These are phyloP conservation scores for Brachypodius melanocephalos DNA, from an alignment of 2,113 vertebrate genomes.

Conservation along the genomic window DNA sequence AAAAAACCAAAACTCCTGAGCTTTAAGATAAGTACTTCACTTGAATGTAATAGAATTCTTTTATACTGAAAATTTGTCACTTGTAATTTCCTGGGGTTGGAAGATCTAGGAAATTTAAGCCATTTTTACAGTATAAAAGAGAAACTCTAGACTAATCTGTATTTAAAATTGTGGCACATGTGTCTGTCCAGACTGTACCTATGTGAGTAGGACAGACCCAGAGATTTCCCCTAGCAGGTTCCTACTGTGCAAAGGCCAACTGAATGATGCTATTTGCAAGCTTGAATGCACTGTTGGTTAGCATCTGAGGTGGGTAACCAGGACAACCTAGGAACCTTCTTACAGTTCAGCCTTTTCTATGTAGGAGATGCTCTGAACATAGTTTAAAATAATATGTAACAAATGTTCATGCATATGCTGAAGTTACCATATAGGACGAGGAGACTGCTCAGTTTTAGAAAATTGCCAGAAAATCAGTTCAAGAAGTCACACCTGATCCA, in stretches of 20 bases:
- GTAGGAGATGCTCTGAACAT: neutral
- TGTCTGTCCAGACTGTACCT: neutral
- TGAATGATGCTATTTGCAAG: neutral
- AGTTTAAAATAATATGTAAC: neutral
- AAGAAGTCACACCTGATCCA: neutral
- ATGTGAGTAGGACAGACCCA: neutral
- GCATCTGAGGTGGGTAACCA: neutral
- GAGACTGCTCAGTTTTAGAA: neutral
- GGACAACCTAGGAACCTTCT: neutral
- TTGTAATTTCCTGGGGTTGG: fast-evolving
- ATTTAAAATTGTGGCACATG: neutral
- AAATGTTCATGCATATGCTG: neutral
- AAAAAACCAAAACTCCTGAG: neutral
- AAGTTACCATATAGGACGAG: neutral
- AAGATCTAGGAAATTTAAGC: neutral
- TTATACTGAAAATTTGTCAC: neutral
- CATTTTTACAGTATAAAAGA: neutral
- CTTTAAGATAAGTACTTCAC: neutral
- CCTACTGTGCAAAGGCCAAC: neutral
- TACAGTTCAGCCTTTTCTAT: neutral
- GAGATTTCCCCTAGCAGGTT: neutral
- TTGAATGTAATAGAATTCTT: neutral
- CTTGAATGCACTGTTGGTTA: neutral
- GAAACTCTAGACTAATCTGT: neutral
- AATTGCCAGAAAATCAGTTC: neutral